Evolutionary conservation across 1,140 invertebrate genomes (phyloP), one percentile per base, ranked within the genome.

Genomic region (Papilio dardanus): DNA sequence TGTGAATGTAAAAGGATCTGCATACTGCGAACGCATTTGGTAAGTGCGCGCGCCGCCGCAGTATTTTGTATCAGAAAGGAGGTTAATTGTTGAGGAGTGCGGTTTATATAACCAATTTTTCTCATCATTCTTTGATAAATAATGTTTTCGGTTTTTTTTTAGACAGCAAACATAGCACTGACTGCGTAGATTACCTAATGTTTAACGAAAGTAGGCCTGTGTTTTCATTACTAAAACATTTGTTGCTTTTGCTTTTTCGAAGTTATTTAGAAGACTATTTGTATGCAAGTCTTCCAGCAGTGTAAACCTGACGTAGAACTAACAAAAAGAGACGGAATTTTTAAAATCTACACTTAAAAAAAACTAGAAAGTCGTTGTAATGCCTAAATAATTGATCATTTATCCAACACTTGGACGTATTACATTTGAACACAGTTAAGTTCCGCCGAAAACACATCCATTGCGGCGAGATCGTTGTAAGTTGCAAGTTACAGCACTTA

Each of bases 21-120:
- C 54, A 58, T 58, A 28, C 24, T 30, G 12, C 1, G 54, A 58
- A 58, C 54, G 24, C 54, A 58, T 14, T 58, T 24, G 10, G 21
- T 28, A 24, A 12, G 24, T 58, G 54, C 54, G 54, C 54, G 54
- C 54, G 54, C 54, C 24, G 54, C 54, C 54, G 54, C 54, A 37
- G 31, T 58, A 21, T 16, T 76, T 62, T 76, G 42, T 68, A 75
- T 68, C 30, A 6, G 74, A 69, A 76, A 71, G 8, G 67, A 66
- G 74, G 74, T 76, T 76, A 76, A 76, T 75, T 75, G 74, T 24
- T 30, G 54, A 50, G 5, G 46, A 58, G 54, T 58, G 54, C 54
- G 54, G 54, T 62, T 62, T 62, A 62, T 28, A 12, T 62, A 62
- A 62, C 50, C 7, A 28, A 62, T 24, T 28, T 28, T 62, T 30